These are phyloP conservation scores for Pseudopleuronectes americanus DNA, from an alignment of 2,797 vertebrate genomes.

Conservation along the genomic window DNA sequence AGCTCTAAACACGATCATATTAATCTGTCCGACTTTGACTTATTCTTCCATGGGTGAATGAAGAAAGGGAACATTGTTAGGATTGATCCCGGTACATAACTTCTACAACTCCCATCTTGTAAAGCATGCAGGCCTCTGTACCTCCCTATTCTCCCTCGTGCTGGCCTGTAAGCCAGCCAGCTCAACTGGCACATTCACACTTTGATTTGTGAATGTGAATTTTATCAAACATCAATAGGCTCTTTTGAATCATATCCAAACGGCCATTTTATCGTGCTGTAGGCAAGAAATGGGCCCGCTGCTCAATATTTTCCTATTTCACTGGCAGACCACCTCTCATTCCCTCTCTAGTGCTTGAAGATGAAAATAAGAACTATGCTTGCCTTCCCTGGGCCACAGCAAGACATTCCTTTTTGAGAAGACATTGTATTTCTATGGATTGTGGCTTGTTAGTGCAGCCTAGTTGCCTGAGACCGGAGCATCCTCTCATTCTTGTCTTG, in stretches of 20 bases:
- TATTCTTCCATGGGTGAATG: constrained; percentile 42
- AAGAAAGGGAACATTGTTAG: constrained; percentile 67
- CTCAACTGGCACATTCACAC: constrained; percentile 50
- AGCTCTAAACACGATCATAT: constrained; percentile 42
- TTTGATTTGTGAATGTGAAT: constrained; percentile 77
- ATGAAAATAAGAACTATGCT: constrained; percentile 35
- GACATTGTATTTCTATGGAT: constrained; percentile 14
- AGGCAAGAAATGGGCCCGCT: constrained; percentile 31
- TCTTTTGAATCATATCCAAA: constrained; percentile 71
- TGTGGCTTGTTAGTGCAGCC: constrained; percentile 7
- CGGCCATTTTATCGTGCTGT: constrained; percentile 60
- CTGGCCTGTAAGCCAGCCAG: constrained; percentile 39
- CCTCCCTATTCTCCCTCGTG: constrained; percentile 18
- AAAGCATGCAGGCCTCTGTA: constrained; percentile 37
- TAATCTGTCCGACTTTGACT: constrained; percentile 50
- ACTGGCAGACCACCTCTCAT: constrained; percentile 20
- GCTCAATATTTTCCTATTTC: constrained; percentile 34
- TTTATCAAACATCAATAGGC: constrained; percentile 75
- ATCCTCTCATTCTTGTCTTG: constrained; percentile 5
- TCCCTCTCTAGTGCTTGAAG: constrained; percentile 29
- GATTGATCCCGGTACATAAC: constrained; percentile 58
- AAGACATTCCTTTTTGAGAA: background rate
- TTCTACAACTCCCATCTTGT: constrained; percentile 54
- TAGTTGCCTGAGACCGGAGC: background rate
- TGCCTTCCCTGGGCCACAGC: constrained; percentile 5